These are phyloP conservation scores for Xenops minutus DNA, from an alignment of 2,797 vertebrate species.

Conservation along the genomic window DNA sequence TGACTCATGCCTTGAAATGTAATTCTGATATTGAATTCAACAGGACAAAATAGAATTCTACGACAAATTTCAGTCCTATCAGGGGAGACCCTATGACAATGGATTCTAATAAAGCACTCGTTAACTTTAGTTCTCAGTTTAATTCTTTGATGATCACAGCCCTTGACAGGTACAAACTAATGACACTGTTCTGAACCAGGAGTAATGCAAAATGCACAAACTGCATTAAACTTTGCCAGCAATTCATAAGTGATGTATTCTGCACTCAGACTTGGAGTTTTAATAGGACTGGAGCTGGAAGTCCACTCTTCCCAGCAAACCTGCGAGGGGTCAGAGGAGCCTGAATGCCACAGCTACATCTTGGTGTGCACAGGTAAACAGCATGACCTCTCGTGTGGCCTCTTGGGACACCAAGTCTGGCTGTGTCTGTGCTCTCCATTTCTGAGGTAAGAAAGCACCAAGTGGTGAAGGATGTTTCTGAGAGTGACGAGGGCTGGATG, in stretches of 20 bases:
- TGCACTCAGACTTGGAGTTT: neutral
- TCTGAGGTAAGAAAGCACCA: neutral
- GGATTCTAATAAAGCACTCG: neutral
- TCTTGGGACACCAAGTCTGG: fast-evolving
- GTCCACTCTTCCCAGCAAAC: neutral
- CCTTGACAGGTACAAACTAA: neutral
- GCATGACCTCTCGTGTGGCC: neutral
- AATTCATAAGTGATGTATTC: neutral
- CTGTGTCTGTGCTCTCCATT: neutral
- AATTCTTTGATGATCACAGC: neutral
- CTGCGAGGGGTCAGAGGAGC: neutral
- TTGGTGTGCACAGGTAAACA: neutral
- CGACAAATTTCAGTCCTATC: neutral
- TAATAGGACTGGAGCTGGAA: neutral
- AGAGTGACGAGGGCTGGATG: neutral
- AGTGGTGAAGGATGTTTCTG: neutral
- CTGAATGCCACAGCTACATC: neutral
- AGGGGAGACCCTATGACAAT: neutral
- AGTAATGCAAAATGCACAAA: neutral
- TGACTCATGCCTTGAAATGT: neutral
- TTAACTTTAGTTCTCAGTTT: neutral
- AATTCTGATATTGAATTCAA: neutral
- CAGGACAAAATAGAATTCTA: neutral
- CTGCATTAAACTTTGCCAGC: neutral
- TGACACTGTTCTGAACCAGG: neutral